phyloP scores from a whole-genome alignment of 2,888 invertebrate genomes.

The Tetranychus piercei region DNA sequence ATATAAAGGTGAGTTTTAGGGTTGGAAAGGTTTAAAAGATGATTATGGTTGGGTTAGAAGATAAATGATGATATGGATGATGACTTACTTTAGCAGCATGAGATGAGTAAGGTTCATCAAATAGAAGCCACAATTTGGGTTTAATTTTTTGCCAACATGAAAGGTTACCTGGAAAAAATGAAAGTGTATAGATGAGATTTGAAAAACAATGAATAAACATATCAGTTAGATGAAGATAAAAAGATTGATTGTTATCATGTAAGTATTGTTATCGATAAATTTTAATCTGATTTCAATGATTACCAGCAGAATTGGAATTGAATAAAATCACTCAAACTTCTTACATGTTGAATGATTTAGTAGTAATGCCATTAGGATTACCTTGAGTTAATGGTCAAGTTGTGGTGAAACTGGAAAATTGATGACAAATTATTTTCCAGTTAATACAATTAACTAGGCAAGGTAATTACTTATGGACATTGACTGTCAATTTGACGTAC shows the following conservation, averaged over 20 bases:
- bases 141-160: slow-evolving; percentile 76
- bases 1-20: neutral
- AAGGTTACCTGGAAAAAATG: neutral
- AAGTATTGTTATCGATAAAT: neutral
- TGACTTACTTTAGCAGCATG: slow-evolving; percentile 31
- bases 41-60: neutral
- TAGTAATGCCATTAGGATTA: too few relatives aligned
- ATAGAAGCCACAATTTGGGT: slow-evolving; percentile 94
- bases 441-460: too few relatives aligned
- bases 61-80: neutral
- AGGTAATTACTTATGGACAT: too few relatives aligned
- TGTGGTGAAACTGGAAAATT: too few relatives aligned
- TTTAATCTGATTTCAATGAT: too few relatives aligned
- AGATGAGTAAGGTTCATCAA: slow-evolving; percentile 98
- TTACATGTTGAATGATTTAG: too few relatives aligned
- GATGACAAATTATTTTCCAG: too few relatives aligned
- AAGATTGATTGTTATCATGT: neutral
- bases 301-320: too few relatives aligned
- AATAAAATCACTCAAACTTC: too few relatives aligned
- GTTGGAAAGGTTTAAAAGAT: neutral
- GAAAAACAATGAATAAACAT: neutral
- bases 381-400: too few relatives aligned
- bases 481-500: too few relatives aligned
- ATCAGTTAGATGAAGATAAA: neutral
- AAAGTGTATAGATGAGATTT: neutral